phyloP scores from a whole-genome alignment of 2,113 vertebrate species.

The Neomonachus schauinslandi region DNA sequence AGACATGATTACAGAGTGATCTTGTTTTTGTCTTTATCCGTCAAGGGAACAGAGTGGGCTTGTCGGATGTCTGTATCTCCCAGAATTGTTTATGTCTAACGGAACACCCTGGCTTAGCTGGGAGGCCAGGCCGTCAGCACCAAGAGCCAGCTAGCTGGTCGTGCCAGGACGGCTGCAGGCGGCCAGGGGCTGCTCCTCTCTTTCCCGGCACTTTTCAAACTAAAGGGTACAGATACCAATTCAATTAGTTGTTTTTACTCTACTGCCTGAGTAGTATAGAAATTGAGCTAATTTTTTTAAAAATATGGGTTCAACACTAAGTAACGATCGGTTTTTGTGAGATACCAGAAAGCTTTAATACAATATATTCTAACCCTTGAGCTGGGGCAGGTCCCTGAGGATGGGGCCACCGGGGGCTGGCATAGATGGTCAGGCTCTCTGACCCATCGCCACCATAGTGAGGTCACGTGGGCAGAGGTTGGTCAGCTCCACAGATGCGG shows the following conservation, averaged over 20 bases:
- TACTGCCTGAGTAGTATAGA: background rate
- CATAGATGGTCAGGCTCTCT: background rate
- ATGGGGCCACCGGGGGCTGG: background rate
- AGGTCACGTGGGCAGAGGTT: background rate
- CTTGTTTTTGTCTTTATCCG: background rate
- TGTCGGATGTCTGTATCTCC: background rate
- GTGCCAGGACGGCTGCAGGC: background rate
- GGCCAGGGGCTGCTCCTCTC: background rate
- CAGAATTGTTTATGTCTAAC: background rate
- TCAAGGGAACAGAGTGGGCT: background rate
- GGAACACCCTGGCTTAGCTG: background rate
- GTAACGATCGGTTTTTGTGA: background rate
- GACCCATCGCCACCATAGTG: background rate
- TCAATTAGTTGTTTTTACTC: background rate
- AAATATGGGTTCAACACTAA: background rate
- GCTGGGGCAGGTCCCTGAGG: background rate
- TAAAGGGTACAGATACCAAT: background rate
- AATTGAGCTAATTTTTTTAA: background rate
- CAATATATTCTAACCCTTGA: background rate
- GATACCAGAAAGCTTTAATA: background rate
- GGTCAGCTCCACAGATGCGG: background rate
- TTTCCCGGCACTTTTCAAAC: background rate
- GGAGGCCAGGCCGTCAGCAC: background rate
- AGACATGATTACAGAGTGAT: background rate
- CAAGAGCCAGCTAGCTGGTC: background rate